Evolutionary conservation across 2,888 invertebrate species (phyloP), one percentile per base, ranked within the genome.

Genomic region (Bursaphelenchus okinawaensis): DNA sequence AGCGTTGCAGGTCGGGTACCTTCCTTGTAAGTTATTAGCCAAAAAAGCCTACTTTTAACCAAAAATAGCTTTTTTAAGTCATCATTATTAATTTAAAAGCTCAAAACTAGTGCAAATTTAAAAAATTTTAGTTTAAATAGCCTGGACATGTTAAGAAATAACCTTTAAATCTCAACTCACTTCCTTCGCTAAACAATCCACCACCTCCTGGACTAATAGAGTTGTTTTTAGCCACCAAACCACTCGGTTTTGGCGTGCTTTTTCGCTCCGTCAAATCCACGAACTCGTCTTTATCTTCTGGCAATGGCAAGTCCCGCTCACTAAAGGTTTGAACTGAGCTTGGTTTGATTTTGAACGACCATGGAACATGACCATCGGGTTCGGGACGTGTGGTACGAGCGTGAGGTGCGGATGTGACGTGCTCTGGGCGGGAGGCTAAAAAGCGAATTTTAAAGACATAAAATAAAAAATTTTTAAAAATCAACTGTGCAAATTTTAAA

Each of bases 261-360:
- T 26, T 9, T 3, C 20, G n/a, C 4, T 9, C 26, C 22, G 50
- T 20, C 3, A 59, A 55, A 8, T 59, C 60, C 20, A 50, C 50
- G 4, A 27, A 24, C 50, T 31, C 22, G 23, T 23, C 54, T 6
- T 27, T 27, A 19, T 54, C 26, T 16, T 27, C 26, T n/a, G 23
- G 23, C 4, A 26, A 54, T 24, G 26, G 54, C 16, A 54, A 19
- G 19, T 56, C 56, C 9, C 56, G 8, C 6, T 56, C 60, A 4
- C 50, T 50, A 20, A 51, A 50, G 16, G 51, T 59, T 20, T 50
- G 51, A 6, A 28, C 23, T 16, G 31, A 40, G 9, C 29, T 28
- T 19, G 60, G 60, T 50, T 19, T 8, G 19, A 59, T 59, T 27
- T 59, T 59, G 52, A 59, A 59, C 16, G 60, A 59, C 60, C 60